Base-by-base conservation (phyloP, 2,797 vertebrate species). In the Chloroceryle inda region DNA sequence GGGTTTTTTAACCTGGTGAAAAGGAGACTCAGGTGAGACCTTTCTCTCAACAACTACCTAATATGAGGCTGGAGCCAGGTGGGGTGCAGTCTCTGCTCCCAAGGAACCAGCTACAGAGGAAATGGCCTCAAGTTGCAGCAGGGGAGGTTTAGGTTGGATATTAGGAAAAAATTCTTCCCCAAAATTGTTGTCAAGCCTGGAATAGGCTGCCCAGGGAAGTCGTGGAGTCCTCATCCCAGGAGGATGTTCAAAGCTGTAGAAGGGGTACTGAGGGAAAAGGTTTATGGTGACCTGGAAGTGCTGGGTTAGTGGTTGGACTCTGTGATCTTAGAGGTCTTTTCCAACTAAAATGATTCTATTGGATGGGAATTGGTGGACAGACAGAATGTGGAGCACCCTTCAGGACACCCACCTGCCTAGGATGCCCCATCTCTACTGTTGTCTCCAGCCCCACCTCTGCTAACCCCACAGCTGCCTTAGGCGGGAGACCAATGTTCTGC, bases 371-470 rank as follows among this genome's bases (percentile, higher is more conserved):
- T 3, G 11, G 27, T 7, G 33, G 35, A 45, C 13, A 20, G 10
- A 31, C 0, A 1, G 33, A 24, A 59, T 0, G 0, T 8, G 19
- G 24, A 76, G 44, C 44, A 59, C 35, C 47, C 10, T 26, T 69
- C 44, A 26, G 45, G 31, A 26, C 27, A 33, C 19, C 26, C 5
- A 1, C 26, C 31, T 31, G 69, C 42, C 55, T 5, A 1, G 15
- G 8, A n/a, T 38, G 37, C 29, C 68, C 38, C 19, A 0, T 33
- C 26, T 38, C 50, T 55, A 38, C 58, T 3, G 0, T 27, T 45
- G 31, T 52, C 64, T 76, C 52, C 21, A 10, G 37, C 40, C 52
- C 19, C 24, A 11, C 11, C 44, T 40, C 78, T 75, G 38, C 33
- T 35, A 40, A 55, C 5, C 24, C 23, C 35, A 13, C 50, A 23